These are phyloP conservation scores for Eulimnadia texana DNA, from an alignment of 1,140 invertebrate genomes.

Conservation along the genomic window DNA sequence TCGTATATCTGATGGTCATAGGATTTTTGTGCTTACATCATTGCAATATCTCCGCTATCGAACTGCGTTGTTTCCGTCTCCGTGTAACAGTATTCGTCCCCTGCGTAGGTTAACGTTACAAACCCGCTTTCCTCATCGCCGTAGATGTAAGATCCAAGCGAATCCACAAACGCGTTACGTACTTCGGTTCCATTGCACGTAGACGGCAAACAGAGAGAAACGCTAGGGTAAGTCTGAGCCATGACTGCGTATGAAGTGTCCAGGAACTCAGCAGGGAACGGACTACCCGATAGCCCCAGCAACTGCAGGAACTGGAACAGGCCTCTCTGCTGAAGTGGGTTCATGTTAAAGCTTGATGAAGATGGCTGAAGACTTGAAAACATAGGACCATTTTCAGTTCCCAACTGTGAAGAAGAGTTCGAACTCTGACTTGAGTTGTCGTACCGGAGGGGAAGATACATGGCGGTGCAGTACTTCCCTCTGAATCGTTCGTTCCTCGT, in stretches of 20 bases:
- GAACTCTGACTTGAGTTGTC: no score
- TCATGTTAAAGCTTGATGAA: no score
- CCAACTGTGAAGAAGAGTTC: background rate
- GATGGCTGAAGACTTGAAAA: no score
- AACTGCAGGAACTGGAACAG: no score
- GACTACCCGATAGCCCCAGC: no score
- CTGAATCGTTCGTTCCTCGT: background rate
- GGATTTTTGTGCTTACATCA: constrained; percentile 3
- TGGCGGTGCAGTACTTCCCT: constrained; percentile 9
- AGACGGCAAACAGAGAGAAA: no score
- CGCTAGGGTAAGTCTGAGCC: no score
- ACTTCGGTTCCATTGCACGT: no score
- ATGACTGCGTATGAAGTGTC: no score
- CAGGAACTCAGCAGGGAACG: no score
- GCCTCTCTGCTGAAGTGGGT: no score
- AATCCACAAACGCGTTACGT: background rate
- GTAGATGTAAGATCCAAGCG: background rate
- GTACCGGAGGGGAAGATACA: no score
- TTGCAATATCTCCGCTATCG: constrained; percentile 3
- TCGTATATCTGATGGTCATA: background rate
- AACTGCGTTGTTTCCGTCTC: background rate
- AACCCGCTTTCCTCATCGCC: background rate
- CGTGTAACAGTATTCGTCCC: constrained; percentile 4
- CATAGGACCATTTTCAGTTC: background rate
- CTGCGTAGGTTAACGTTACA: constrained; percentile 1